phyloP scores from a whole-genome alignment of 2,113 vertebrate genomes.

The Trematocara nigrifrons region DNA sequence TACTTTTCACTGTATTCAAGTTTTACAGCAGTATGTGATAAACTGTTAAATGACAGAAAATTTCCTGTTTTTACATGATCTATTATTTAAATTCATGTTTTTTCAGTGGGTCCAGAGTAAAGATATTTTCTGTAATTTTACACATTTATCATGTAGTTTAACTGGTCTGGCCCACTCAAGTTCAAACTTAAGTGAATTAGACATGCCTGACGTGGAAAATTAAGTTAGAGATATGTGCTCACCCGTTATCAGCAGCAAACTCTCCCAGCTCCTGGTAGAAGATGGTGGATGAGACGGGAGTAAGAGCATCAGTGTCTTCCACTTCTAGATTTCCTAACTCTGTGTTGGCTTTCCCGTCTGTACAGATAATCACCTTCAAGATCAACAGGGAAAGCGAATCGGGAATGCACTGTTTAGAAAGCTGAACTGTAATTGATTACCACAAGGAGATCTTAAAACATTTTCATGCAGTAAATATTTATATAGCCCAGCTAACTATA shows the following conservation, averaged over 20 bases:
- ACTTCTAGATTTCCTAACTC: slow-evolving; percentile 69
- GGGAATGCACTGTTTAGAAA: not conserved
- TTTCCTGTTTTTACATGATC: not conserved
- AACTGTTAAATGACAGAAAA: not conserved
- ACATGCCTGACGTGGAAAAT: not conserved
- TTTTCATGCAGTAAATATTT: not conserved
- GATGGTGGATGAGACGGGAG: slow-evolving; percentile 64
- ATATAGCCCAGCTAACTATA: not conserved
- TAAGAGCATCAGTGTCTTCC: slow-evolving; percentile 51
- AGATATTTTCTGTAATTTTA: not conserved
- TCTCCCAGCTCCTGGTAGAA: slow-evolving; percentile 74
- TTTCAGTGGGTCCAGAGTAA: not conserved
- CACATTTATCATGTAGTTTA: not conserved
- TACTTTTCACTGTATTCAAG: not conserved
- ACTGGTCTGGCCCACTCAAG: not conserved
- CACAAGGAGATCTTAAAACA: not conserved
- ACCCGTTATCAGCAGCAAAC: slow-evolving; percentile 66
- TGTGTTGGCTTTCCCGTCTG: slow-evolving; percentile 76
- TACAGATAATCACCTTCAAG: slow-evolving; percentile 75
- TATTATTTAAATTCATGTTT: not conserved
- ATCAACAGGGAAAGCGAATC: slow-evolving; percentile 16
- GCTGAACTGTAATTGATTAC: not conserved
- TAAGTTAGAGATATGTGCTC: not conserved
- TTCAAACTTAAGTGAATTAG: not conserved
- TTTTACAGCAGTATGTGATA: not conserved